Evolutionary conservation across 2,888 invertebrate genomes (phyloP), one percentile per base, ranked within the genome.

Genomic region (Dusona sp.): DNA sequence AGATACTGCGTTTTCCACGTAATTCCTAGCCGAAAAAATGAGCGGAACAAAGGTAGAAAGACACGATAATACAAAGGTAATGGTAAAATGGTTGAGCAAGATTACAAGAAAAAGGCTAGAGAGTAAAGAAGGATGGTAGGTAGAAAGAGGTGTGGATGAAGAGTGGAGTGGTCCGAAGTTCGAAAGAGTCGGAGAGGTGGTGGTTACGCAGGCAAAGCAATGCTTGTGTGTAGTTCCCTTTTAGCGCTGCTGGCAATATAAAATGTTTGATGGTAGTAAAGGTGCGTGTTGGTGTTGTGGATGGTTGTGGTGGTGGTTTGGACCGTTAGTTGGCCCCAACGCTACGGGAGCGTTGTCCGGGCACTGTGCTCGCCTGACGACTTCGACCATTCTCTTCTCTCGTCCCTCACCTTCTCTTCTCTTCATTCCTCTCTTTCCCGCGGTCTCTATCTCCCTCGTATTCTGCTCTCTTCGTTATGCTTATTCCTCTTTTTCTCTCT

Each of bases 241-340:
- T 75, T 70, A 67, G 48, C 79, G 72, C 54, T 74, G 72, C 65
- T 72, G 72, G 54, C 79, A 64, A 83, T 79, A 57, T 79, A 79
- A 79, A 73, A 79, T 79, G 54, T 1, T 79, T 54, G 64, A 73
- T 29, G 89, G 68, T 81, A 68, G 82, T 79, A 45, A 79, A 54
- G 25, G 79, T 79, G 68, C 72, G 86, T 84, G 83, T 84, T 68
- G 64, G 79, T 73, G 86, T 73, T 88, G 88, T 87, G 67, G 86
- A 88, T 86, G 88, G 73, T 72, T 51, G 80, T 77, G 79, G 84
- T 92, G 93, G 93, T 93, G 93, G 93, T 78, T 89, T 88, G 91
- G 90, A 93, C 93, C 93, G 93, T 93, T 93, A 93, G 93, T 93
- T 93, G 93, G 93, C 93, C 93, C 93, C 92, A 92, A 87, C 87